A percentile compares a stretch with the other conserved stretches of the same genome.
phyloP scores from a whole-genome alignment of 2,888 invertebrate species.

The Drosophila greeni region DNA sequence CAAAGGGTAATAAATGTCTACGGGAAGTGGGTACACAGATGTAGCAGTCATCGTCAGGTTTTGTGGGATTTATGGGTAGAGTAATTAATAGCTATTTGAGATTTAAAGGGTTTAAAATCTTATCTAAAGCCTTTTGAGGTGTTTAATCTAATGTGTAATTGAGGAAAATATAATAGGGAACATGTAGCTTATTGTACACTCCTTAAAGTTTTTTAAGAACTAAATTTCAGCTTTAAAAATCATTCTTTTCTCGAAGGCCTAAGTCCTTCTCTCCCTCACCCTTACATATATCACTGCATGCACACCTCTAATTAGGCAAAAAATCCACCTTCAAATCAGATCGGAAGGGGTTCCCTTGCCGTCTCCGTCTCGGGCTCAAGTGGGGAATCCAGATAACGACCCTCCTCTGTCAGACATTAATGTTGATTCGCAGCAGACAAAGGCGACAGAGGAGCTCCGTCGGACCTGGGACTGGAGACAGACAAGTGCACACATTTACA shows the following conservation, averaged over 20 bases:
- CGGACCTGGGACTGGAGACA: conserved; percentile 18
- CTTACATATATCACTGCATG: not conserved
- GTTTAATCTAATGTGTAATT: too few species aligned
- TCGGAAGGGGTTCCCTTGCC: conserved; percentile 43
- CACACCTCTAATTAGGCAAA: conserved; percentile 9
- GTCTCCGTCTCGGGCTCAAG: conserved; percentile 48
- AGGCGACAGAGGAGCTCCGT: not conserved
- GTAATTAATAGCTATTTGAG: not conserved
- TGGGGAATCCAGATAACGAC: conserved; percentile 69
- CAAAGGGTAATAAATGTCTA: conserved; percentile 1
- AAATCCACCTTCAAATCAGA: conserved; percentile 19
- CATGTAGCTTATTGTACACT: too few species aligned
- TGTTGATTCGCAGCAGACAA: conserved; percentile 32
- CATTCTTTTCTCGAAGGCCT: not conserved
- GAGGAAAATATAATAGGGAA: too few species aligned
- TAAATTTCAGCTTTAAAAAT: not conserved
- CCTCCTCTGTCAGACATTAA: conserved; percentile 47
- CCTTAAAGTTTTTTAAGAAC: not conserved
- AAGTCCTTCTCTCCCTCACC: not conserved
- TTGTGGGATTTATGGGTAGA: not conserved
- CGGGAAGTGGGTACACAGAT: not conserved
- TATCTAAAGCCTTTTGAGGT: too few species aligned
- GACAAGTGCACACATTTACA: conserved; percentile 67
- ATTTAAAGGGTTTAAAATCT: not conserved
- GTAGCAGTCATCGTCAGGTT: not conserved